Conservation (phyloP, 2,797 vertebrate genomes). For the Enteromius treurensis region DNA sequence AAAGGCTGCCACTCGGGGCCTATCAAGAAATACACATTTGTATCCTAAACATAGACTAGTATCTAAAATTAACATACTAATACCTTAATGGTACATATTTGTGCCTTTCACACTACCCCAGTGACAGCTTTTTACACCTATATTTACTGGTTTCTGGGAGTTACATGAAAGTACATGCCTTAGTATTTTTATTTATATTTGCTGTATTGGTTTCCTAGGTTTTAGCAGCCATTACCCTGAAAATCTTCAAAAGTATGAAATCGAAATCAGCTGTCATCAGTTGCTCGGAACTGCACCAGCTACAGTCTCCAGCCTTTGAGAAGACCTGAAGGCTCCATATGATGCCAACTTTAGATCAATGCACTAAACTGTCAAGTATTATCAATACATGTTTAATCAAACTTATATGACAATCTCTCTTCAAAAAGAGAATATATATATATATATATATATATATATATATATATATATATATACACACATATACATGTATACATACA, state of each 20-base stretch:
- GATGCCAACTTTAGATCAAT: neutral
- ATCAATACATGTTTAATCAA: neutral
- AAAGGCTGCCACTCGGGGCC: neutral
- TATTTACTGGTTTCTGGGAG: neutral
- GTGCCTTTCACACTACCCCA: neutral
- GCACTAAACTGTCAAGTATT: neutral
- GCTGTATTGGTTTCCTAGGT: neutral
- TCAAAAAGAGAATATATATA: too few species aligned
- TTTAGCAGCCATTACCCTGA: neutral
- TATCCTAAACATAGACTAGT: neutral
- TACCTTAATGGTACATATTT: neutral
- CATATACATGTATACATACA: too few species aligned
- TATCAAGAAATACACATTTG: neutral
- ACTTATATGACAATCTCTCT: too few species aligned
- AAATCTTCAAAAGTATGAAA: neutral
- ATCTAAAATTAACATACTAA: neutral
- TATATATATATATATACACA: too few species aligned
- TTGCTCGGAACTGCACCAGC: neutral
- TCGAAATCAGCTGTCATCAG: neutral
- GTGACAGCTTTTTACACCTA: neutral
- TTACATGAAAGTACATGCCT: neutral
- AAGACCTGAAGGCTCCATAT: neutral
- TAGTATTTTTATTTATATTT: neutral
- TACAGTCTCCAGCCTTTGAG: neutral
- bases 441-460: too few species aligned